Evolutionary conservation across 1,140 invertebrate genomes (phyloP), one percentile per base, ranked within the genome.

Genomic region (Monochamus saltuarius): DNA sequence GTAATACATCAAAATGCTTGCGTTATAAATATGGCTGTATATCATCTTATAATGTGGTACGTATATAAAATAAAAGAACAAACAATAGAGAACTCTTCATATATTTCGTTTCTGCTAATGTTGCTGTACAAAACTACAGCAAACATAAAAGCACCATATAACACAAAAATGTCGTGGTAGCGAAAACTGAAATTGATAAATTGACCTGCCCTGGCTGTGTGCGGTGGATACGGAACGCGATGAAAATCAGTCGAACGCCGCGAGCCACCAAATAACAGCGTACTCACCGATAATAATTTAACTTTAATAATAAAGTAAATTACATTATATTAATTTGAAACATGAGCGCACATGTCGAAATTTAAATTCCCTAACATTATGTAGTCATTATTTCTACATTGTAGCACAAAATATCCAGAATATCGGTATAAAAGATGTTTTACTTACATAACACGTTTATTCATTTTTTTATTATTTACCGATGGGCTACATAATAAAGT

Each of bases 171-270:
- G 65, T 64, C 58, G 56, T 46, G 49, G 53, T 55, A 64, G 59
- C 59, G 62, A 62, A 67, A 64, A 64, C 58, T 67, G 65, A 67
- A 67, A 67, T 67, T 67, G 65, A 67, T 67, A 67, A 67, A 67
- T 67, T 62, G 65, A 67, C 51, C 57, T 22, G 11, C 34, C 35
- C 46, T 45, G 13, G 53, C 19, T 43, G 40, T 29, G 22, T 10
- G 37, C 42, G 40, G 53, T 40, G 40, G 17, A 45, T 40, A 56
- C 53, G 53, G 45, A 45, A 56, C 43, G 34, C 56, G 56, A 46
- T 40, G 45, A 57, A 57, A 57, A 57, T 57, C 56, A 57, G 29
- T 46, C 54, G 54, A 43, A 46, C 29, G 54, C 54, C 54, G 40
- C 54, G n/a, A 38, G 42, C 54, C 51, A 40, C 51, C 16, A 53